Evolutionary conservation across 2,888 invertebrate species (phyloP), one percentile per base, ranked within the genome.

Genomic region (Diabrotica balteata): DNA sequence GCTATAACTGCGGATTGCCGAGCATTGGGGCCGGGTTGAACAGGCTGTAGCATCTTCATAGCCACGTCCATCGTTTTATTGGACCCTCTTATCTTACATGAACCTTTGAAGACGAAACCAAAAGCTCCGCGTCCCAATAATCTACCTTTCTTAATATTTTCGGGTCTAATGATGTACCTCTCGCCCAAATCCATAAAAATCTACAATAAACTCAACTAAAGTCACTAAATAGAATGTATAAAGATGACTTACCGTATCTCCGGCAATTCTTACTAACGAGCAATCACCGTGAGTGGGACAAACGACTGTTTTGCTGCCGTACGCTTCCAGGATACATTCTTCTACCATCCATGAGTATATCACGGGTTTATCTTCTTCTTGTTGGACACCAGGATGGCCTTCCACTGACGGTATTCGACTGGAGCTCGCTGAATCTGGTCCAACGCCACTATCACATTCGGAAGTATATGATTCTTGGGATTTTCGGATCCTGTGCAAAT

Each of bases 21-120:
- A 1, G 91, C 90, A 75, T 89, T 89, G 1, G 88, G 85, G 2
- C 91, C 95, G 3, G 97, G 96, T 68, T 94, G 93, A 8, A 96
- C 95, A 0, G 98, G 97, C 83, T 97, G 97, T 66, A 98, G 84
- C 90, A 97, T 96, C 86, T 98, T 98, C 86, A 98, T 91, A 0
- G 98, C 98, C 1, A 97, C 94, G 67, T 92, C 89, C 22, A 88
- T 86, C 66, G 87, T 86, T 3, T 85, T 83, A 61, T 88, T 86
- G 2, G 87, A 85, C 8, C 87, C 86, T 54, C 88, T 85, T 55
- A 88, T 81, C 72, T 90, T 90, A 82, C 91, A 93, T 6, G 87
- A 87, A 1, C 93, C 96, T 77, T 92, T 90, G 82, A 96, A 96
- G 8, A 99, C 99, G 77, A 98, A 97, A 4, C 98, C 98, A 86